A percentile compares a stretch with the other conserved stretches of the same genome.
Conservation (phyloP, 2,797 vertebrate genomes). For the Rhinophrynus dorsalis region DNA sequence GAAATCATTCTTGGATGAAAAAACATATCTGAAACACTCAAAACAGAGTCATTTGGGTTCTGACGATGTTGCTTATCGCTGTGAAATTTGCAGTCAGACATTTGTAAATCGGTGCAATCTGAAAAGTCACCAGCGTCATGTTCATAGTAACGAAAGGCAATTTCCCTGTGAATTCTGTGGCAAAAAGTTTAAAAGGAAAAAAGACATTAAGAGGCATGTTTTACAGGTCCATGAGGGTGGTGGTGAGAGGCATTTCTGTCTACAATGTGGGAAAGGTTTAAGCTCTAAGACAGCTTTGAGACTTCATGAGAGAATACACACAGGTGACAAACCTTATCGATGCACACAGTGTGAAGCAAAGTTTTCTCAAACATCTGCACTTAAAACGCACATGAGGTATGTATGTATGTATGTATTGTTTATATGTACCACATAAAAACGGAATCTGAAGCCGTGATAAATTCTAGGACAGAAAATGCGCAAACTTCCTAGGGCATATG, state of each 20-base stretch:
- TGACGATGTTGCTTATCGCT: constrained; percentile 80
- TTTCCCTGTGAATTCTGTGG: constrained; percentile 85
- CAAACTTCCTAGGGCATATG: too few species aligned
- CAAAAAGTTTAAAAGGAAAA: constrained; percentile 95
- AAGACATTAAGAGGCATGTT: constrained; percentile 88
- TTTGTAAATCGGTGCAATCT: constrained; percentile 96
- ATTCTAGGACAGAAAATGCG: too few species aligned
- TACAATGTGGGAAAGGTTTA: constrained; percentile 86
- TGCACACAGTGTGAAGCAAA: constrained; percentile 84
- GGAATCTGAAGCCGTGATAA: too few species aligned
- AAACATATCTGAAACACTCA: constrained; percentile 90
- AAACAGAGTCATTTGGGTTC: constrained; percentile 81
- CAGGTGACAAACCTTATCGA: constrained; percentile 84
- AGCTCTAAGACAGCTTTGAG: constrained; percentile 91
- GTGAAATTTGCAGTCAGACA: constrained; percentile 86
- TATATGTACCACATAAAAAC: too few species aligned
- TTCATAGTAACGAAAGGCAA: constrained; percentile 90
- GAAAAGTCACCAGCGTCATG: constrained; percentile 91
- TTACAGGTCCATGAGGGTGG: constrained; percentile 93
- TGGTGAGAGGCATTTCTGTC: constrained; percentile 78
- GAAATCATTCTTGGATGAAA: constrained; percentile 91
- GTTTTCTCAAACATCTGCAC: constrained; percentile 93
- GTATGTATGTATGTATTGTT: too few species aligned
- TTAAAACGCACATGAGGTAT: constrained; percentile 95
- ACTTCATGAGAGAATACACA: constrained; percentile 91